Conservation (phyloP, 2,888 invertebrate species). For the Malachius bipustulatus region DNA sequence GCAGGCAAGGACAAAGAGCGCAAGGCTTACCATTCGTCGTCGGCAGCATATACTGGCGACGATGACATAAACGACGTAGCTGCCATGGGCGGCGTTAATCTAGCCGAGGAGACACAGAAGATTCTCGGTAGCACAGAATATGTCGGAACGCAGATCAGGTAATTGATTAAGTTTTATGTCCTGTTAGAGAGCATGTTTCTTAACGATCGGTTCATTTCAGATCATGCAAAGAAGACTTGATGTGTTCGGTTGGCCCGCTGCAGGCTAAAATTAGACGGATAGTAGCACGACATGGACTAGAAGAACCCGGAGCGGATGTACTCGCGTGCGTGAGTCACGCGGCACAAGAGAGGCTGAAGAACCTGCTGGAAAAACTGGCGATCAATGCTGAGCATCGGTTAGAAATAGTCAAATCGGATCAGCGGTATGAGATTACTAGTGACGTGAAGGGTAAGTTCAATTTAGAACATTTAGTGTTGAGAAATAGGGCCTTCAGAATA, state of each 20-base stretch:
- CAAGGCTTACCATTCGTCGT: too few relatives aligned
- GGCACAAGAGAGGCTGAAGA: constrained; percentile 84
- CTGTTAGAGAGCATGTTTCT: not conserved
- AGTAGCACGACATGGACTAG: constrained; percentile 64
- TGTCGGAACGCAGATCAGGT: too few relatives aligned
- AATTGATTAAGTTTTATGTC: not conserved
- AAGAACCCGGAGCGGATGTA: constrained; percentile 79
- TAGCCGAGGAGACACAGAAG: constrained; percentile 90
- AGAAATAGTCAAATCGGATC: constrained; percentile 83
- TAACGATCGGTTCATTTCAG: constrained; percentile 51
- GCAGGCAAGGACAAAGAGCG: not conserved
- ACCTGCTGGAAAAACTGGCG: constrained; percentile 80
- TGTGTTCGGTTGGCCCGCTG: constrained; percentile 66
- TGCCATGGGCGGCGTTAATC: constrained; percentile 97
- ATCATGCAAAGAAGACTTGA: constrained; percentile 88
- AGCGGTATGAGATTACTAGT: constrained; percentile 63
- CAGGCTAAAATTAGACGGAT: constrained; percentile 66
- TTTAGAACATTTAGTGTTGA: too few relatives aligned
- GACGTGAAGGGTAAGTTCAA: constrained; percentile 50
- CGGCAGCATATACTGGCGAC: constrained; percentile 45
- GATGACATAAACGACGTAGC: constrained; percentile 98
- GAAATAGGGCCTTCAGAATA: too few relatives aligned
- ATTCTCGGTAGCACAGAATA: constrained; percentile 49
- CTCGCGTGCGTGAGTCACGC: constrained; percentile 86
- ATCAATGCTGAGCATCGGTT: constrained; percentile 90